Percentiles rank a stretch among this genome's conserved stretches.
These are phyloP conservation scores for Eutolmus rufibarbis DNA, from an alignment of 2,888 invertebrate species.

Conservation along the genomic window DNA sequence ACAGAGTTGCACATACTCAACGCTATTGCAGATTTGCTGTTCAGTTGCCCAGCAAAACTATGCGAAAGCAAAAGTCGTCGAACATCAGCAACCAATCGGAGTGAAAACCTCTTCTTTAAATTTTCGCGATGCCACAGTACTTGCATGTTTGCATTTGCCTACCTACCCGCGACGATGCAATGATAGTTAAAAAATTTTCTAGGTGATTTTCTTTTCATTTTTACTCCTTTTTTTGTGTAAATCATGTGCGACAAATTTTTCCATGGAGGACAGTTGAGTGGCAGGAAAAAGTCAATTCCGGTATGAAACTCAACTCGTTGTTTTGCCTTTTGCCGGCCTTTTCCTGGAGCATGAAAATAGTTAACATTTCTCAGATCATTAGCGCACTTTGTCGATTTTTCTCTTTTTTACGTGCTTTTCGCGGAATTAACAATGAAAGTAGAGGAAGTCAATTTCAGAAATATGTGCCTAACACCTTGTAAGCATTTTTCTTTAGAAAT, in stretches of 20 bases:
- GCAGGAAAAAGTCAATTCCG: slow-evolving; percentile 13
- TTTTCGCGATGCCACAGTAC: neutral
- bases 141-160: neutral
- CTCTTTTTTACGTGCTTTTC: neutral
- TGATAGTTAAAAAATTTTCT: neutral
- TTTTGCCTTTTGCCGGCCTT: neutral
- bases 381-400: neutral
- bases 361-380: neutral
- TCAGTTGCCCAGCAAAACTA: neutral
- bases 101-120: neutral
- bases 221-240: neutral
- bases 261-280: neutral
- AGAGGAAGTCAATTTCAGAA: neutral
- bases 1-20: neutral
- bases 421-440: neutral
- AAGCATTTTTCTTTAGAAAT: neutral
- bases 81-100: neutral
- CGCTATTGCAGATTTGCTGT: neutral
- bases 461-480: neutral
- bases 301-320: neutral
- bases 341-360: neutral
- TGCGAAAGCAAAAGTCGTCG: slow-evolving; percentile 34
- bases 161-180: neutral
- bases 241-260: neutral
- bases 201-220: neutral